These are phyloP conservation scores for Mylabris sibirica DNA, from an alignment of 2,888 invertebrate species.

Conservation along the genomic window DNA sequence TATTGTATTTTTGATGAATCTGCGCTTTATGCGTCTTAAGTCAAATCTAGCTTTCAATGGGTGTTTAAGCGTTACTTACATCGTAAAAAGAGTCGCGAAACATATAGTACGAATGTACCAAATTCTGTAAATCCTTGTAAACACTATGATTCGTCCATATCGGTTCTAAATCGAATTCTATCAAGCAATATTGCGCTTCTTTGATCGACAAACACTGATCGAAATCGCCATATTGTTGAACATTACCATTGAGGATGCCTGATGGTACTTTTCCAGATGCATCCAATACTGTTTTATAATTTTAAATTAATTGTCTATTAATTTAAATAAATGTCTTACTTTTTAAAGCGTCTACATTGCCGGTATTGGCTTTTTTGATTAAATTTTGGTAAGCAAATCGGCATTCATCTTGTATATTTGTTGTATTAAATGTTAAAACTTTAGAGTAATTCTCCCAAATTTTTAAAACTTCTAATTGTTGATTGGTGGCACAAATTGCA, in stretches of 20 bases:
- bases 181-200: conserved; percentile 68
- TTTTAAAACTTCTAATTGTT: conserved; percentile 21
- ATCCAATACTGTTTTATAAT: conserved; percentile 69
- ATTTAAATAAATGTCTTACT: conserved; percentile 62
- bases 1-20: no score
- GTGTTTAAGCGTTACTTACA: conserved; percentile 62
- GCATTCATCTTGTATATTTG: conserved; percentile 61
- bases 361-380: conserved; percentile 58
- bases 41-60: no score
- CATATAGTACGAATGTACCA: conserved; percentile 66
- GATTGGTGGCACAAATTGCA: neutral
- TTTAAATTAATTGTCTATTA: conserved; percentile 18
- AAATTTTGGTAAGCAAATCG: conserved; percentile 60
- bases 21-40: no score
- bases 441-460: conserved; percentile 43
- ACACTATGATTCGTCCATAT: conserved; percentile 46
- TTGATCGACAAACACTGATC: conserved; percentile 70
- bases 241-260: conserved; percentile 73
- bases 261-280: conserved; percentile 75
- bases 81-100: conserved; percentile 65
- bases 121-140: conserved; percentile 55
- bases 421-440: conserved; percentile 37
- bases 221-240: conserved; percentile 75
- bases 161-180: conserved; percentile 64
- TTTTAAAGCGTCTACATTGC: conserved; percentile 66